phyloP scores from a whole-genome alignment of 2,888 invertebrate species.

The Myopa tessellatipennis region DNA sequence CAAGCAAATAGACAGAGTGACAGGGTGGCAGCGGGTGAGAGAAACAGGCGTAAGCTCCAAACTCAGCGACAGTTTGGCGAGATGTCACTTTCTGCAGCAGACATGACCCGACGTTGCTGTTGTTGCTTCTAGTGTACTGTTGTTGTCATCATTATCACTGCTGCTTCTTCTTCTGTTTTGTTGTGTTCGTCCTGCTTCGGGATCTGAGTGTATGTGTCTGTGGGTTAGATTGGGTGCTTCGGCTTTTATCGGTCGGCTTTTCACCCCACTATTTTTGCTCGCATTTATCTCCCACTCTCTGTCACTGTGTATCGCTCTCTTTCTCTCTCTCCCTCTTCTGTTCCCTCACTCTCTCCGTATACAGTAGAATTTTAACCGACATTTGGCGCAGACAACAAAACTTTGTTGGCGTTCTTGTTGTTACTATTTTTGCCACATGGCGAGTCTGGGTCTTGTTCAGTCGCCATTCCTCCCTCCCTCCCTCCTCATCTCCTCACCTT shows the following conservation, averaged over 20 bases:
- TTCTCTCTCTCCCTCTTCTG: neutral
- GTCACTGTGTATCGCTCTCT: neutral
- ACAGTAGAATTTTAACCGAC: slow-evolving; percentile 7
- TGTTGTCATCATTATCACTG: slow-evolving; percentile 15
- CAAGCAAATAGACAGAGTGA: neutral
- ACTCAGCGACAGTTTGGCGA: slow-evolving; percentile 8
- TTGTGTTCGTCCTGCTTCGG: too few relatives aligned
- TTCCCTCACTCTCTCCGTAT: neutral
- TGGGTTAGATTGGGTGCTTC: neutral
- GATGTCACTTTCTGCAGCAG: slow-evolving; percentile 30
- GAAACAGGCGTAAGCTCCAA: slow-evolving; percentile 18
- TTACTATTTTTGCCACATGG: neutral
- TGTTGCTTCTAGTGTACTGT: neutral
- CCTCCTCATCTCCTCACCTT: neutral
- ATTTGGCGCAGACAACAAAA: slow-evolving; percentile 27
- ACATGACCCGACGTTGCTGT: slow-evolving; percentile 7
- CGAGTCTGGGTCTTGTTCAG: slow-evolving; percentile 8
- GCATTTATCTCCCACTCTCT: neutral
- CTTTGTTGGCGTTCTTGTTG: slow-evolving; percentile 5
- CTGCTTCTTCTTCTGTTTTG: neutral
- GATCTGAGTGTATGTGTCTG: neutral
- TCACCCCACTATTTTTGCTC: slow-evolving; percentile 13
- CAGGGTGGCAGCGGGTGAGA: neutral
- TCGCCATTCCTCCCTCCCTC: slow-evolving; percentile 1
- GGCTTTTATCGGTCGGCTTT: slow-evolving; percentile 1